These are phyloP conservation scores for Glyphotaelius pellucidus DNA, from an alignment of 2,888 invertebrate genomes.

Conservation along the genomic window DNA sequence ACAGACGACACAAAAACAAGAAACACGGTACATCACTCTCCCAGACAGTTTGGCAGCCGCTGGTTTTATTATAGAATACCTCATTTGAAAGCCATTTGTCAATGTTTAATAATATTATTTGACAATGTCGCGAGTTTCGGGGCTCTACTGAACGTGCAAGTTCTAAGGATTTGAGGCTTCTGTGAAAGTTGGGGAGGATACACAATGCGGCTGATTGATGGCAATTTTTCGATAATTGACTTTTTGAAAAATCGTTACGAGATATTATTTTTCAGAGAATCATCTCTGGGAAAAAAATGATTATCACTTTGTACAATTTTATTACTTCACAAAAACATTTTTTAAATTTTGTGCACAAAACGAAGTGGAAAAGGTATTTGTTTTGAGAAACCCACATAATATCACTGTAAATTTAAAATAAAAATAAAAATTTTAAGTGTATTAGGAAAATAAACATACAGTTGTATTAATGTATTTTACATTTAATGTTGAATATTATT, in stretches of 20 bases:
- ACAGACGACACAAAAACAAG: conserved; percentile 7
- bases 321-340: not conserved
- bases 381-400: too few relatives aligned
- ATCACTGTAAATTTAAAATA: too few relatives aligned
- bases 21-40: conserved; percentile 51
- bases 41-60: conserved; percentile 56
- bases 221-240: not conserved
- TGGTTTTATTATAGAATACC: conserved; percentile 59
- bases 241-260: not conserved
- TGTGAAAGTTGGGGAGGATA: not conserved
- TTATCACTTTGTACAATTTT: not conserved
- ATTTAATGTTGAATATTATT: too few relatives aligned
- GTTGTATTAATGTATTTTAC: too few relatives aligned
- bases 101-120: conserved; percentile 25
- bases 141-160: not conserved
- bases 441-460: too few relatives aligned
- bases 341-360: too few relatives aligned
- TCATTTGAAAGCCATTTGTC: conserved; percentile 45
- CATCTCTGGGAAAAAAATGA: not conserved
- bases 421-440: too few relatives aligned
- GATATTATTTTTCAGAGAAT: not conserved
- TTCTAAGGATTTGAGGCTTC: not conserved
- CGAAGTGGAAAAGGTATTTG: too few relatives aligned
- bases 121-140: not conserved
- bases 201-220: conserved; percentile 18